A percentile compares a stretch with the other conserved stretches of the same genome.
Conservation (phyloP, 2,797 vertebrate genomes). For the Chloroceryle amazona region DNA sequence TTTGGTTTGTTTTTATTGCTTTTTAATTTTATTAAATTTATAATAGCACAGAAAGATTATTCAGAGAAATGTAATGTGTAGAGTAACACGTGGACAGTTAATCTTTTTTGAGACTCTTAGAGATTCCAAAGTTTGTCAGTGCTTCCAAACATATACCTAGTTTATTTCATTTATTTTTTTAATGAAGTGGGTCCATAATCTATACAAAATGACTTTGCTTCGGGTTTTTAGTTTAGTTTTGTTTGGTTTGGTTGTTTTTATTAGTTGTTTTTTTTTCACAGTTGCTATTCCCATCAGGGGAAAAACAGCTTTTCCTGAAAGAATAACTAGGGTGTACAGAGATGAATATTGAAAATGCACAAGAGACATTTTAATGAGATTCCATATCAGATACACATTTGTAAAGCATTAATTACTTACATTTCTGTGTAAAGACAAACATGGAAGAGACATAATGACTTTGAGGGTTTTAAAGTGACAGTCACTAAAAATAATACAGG, state of each 20-base stretch:
- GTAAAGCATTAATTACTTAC: neutral
- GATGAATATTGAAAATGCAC: neutral
- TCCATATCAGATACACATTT: neutral
- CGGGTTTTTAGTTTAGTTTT: too few relatives aligned
- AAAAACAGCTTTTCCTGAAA: neutral
- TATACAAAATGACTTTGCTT: neutral
- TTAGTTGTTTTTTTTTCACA: fast-evolving
- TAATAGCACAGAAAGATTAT: neutral
- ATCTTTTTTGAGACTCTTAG: neutral
- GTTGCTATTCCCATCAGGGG: neutral
- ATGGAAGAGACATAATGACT: neutral
- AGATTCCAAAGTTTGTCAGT: neutral
- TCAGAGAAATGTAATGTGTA: neutral
- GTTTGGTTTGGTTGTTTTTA: neutral
- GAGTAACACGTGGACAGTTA: neutral
- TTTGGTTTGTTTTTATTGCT: fast-evolving
- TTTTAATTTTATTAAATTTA: neutral
- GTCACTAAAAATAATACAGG: slow-evolving; percentile 17
- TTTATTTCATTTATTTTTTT: neutral
- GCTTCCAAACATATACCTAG: neutral
- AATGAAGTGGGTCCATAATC: neutral
- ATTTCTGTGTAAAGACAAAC: neutral
- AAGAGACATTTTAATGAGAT: neutral
- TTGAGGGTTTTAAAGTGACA: neutral
- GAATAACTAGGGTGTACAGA: neutral